Conservation (phyloP, 2,113 vertebrate genomes). For the Passer montanus region DNA sequence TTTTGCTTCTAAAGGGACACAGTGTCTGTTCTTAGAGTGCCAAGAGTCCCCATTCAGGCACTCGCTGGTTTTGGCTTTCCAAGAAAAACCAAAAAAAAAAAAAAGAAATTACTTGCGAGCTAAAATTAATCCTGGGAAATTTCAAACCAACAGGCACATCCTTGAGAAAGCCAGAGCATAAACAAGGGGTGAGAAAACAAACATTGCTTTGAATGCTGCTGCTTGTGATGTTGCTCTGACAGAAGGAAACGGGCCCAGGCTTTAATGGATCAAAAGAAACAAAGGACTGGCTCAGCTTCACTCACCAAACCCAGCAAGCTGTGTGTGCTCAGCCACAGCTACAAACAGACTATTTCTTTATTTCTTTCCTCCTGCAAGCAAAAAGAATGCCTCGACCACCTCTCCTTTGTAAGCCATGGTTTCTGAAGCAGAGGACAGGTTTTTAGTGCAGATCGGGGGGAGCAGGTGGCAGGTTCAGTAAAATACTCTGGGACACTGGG, state of each 20-base stretch:
- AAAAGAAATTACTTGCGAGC: not conserved
- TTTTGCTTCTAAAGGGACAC: not conserved
- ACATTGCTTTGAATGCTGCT: conserved; percentile 15
- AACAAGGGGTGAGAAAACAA: conserved; percentile 47
- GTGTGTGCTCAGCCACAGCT: conserved; percentile 13
- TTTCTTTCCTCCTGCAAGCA: not conserved
- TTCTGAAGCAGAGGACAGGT: not conserved
- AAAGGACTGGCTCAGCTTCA: conserved; percentile 51
- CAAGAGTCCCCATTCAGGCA: accelerated
- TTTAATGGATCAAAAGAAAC: conserved; percentile 41
- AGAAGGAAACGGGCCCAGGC: conserved; percentile 22
- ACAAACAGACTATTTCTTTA: not conserved
- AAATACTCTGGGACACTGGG: not conserved
- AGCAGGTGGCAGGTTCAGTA: not conserved
- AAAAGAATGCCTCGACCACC: not conserved
- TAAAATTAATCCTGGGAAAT: conserved; percentile 59
- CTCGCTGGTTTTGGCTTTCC: conserved; percentile 12
- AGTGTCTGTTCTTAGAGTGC: not conserved
- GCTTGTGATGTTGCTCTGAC: conserved; percentile 11
- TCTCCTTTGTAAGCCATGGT: not conserved
- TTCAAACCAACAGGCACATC: conserved; percentile 39
- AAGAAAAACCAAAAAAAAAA: not conserved
- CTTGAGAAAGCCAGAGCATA: conserved; percentile 18
- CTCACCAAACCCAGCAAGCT: conserved; percentile 11
- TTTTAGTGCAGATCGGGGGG: not conserved